Base-by-base conservation (phyloP, 2,797 vertebrate genomes). In the Ibycter americanus region DNA sequence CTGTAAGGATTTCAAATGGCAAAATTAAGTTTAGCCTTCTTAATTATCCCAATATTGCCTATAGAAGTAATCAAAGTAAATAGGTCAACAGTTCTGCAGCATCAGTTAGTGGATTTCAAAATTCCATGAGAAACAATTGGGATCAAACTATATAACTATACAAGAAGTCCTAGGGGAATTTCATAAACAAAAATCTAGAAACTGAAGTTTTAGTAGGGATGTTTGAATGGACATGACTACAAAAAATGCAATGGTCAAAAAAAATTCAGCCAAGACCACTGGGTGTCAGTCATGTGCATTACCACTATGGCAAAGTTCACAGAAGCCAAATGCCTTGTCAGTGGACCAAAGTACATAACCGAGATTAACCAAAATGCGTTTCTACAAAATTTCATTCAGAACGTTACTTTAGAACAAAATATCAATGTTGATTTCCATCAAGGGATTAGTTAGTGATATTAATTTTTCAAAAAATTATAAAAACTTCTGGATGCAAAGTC, bases 111-210 rank as follows among this genome's bases (percentile, higher is more conserved):
- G 62, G 46, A 81, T 87, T 83, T 94, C 87, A 90, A 74, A 92
- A 95, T 97, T 97, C 87, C 79, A 83, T 83, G 85, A 63, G 55
- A 95, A 97, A 93, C 47, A 27, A 46, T 56, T 68, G 94, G 46
- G 47, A 72, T 83, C 58, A 85, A 93, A 83, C 77, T 79, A 18
- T 77, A 94, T 88, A 93, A 42, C 8, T 6, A 21, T n/a, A 58
- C 71, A 52, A 86, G 84, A 82, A 78, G 67, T 95, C 54, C 73
- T 85, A 94, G 63, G 76, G 46, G 91, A 93, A 61, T 92, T 93
- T 91, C 40, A 72, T 83, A 74, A 83, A 93, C 56, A 94, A 87
- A 96, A 93, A 96, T 79, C 66, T 87, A 94, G 91, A 95, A 97
- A 90, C n/a, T 82, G 86, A 93, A 85, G 67, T 78, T 93, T 62